Evolutionary conservation across 2,888 invertebrate genomes (phyloP), one percentile per base, ranked within the genome.

Genomic region (Habrosyne pyritoides): DNA sequence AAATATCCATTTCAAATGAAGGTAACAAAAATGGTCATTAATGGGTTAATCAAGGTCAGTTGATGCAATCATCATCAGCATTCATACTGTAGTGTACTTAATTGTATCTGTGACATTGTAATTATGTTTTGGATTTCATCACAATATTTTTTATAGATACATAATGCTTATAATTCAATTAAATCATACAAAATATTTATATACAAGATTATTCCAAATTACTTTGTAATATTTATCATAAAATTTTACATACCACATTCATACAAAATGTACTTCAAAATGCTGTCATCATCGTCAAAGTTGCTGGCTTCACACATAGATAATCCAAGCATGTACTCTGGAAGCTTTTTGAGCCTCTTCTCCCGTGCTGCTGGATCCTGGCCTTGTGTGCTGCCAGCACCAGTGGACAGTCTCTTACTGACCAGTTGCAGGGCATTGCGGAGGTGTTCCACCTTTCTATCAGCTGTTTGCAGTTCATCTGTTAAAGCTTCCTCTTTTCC

Each of bases 401-500:
- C 87, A 2, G 93, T 92, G 7, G 94, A 90, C 52, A 94, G 78
- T 66, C 94, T 91, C 77, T 95, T 95, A 74, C 93, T 94, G 57
- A 95, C 92, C 57, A 95, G 93, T 59, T 94, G 93, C 55, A 95
- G 85, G 52, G 96, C 96, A 81, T 94, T 94, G 67, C 95, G 94
- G 51, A 98, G 94, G 70, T 95, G 94, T 66, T 98, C 98, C 8
- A 97, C 96, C 80, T 96, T 95, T 71, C 95, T 95, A 76, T 98
- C 98, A 12, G 97, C 97, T 59, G 94, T 94, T 84, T 96, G 95
- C 55, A 98, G 91, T 84, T 97, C 97, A 89, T 97, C 96, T 59
- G 96, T 95, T 53, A 98, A 88, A 10, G 95, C 95, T 86, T 97
- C 97, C 21, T 96, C 95, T 87, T 96, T 97, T 64, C 97, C 97